Conservation (phyloP, 2,797 vertebrate species). For the Rhinogobio ventralis region DNA sequence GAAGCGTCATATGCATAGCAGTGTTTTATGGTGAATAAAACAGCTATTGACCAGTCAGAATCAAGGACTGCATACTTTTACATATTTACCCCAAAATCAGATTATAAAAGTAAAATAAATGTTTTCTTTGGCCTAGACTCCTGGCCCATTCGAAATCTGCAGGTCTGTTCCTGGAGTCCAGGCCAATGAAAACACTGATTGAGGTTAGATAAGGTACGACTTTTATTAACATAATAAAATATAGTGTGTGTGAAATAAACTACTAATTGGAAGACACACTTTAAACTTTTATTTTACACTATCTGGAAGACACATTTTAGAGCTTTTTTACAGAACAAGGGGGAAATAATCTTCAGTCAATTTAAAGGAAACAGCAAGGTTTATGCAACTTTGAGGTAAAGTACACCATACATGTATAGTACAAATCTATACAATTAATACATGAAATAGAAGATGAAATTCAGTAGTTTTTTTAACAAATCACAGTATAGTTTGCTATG, state of each 20-base stretch:
- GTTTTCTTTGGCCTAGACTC: background rate
- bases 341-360: constrained; percentile 12
- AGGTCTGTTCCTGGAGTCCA: background rate
- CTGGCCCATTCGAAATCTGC: background rate
- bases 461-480: constrained; percentile 67
- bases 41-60: too few species aligned
- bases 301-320: constrained; percentile 31
- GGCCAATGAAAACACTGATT: background rate
- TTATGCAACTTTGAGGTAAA: constrained; percentile 62
- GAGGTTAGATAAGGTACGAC: background rate
- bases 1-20: too few species aligned
- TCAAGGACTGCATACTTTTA: background rate
- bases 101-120: background rate
- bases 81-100: background rate
- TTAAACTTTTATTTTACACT: constrained; percentile 32
- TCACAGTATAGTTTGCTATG: constrained; percentile 69
- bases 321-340: constrained; percentile 22
- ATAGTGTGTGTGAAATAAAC: background rate
- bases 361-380: constrained; percentile 32
- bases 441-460: constrained; percentile 64
- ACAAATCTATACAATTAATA: constrained; percentile 54
- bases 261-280: constrained; percentile 15
- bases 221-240: background rate
- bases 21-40: too few species aligned
- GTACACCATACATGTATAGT: constrained; percentile 59